Conservation (phyloP, 1,140 invertebrate species). For the Conopomorpha cramerella region DNA sequence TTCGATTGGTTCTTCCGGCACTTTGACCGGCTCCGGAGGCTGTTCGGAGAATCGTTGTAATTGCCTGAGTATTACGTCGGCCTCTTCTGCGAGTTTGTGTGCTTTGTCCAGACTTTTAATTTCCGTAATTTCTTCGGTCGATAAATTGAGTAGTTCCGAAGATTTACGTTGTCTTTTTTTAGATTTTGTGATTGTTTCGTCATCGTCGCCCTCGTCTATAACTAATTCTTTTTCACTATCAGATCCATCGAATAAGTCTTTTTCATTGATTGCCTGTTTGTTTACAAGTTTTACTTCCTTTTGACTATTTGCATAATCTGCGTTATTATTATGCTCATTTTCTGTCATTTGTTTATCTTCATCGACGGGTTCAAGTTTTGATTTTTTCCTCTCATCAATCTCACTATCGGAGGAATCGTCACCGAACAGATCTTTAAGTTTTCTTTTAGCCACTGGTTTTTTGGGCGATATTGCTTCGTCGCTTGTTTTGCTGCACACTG, state of each 20-base stretch:
- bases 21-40: constrained; percentile 16
- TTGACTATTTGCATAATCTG: not conserved
- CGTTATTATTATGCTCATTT: constrained; percentile 1
- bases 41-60: constrained; percentile 32
- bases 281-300: not conserved
- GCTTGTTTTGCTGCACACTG: constrained; percentile 7
- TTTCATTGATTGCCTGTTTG: not conserved
- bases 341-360: constrained; percentile 4
- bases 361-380: constrained; percentile 3
- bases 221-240: constrained; percentile 23
- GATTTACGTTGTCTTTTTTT: constrained; percentile 10
- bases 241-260: constrained; percentile 12
- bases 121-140: not conserved
- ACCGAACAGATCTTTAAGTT: constrained; percentile 53
- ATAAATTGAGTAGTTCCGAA: not conserved
- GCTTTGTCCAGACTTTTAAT: constrained; percentile 26
- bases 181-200: constrained; percentile 4
- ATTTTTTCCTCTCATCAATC: constrained; percentile 9
- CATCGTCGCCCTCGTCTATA: constrained; percentile 17
- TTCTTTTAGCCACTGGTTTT: constrained; percentile 39
- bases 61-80: constrained; percentile 32
- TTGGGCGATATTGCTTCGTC: constrained; percentile 11
- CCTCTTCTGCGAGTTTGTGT: constrained; percentile 37
- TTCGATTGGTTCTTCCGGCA: constrained; percentile 2
- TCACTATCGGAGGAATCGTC: constrained; percentile 52